These are phyloP conservation scores for Ectemnius continuus DNA, from an alignment of 2,888 invertebrate species.

Conservation along the genomic window DNA sequence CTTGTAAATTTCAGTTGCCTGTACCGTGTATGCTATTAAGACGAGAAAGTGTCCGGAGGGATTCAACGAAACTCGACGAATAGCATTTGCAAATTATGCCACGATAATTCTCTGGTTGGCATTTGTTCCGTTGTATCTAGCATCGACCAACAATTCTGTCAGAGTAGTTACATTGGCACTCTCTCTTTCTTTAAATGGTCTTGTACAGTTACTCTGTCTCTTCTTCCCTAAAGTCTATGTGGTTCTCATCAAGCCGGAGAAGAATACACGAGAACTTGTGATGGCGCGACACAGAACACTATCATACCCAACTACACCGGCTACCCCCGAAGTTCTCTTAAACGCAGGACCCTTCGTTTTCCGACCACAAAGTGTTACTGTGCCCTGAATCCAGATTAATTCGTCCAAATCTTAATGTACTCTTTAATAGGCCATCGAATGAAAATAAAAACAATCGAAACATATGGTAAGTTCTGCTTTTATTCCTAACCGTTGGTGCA, in stretches of 20 bases:
- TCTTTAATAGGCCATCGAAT: too few species aligned
- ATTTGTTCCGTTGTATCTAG: slow-evolving; percentile 80
- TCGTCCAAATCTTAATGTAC: not conserved
- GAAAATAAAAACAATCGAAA: too few species aligned
- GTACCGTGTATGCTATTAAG: slow-evolving; percentile 80
- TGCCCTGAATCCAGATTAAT: not conserved
- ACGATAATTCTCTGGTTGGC: slow-evolving; percentile 81
- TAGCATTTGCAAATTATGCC: slow-evolving; percentile 81
- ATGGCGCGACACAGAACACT: slow-evolving; percentile 77
- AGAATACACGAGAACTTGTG: slow-evolving; percentile 81
- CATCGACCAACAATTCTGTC: slow-evolving; percentile 78
- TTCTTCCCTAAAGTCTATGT: slow-evolving; percentile 81
- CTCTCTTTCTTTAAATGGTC: slow-evolving; percentile 79
- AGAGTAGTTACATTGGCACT: slow-evolving; percentile 79
- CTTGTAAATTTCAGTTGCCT: slow-evolving; percentile 71
- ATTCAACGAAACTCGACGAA: slow-evolving; percentile 81
- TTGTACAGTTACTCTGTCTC: slow-evolving; percentile 80
- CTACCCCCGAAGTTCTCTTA: slow-evolving; percentile 67
- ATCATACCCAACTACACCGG: slow-evolving; percentile 65
- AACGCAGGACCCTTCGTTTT: slow-evolving; percentile 56
- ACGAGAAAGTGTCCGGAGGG: slow-evolving; percentile 81
- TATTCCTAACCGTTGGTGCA: not conserved
- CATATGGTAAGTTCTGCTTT: not conserved
- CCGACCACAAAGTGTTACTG: not conserved
- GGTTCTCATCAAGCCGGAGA: slow-evolving; percentile 80